These are phyloP conservation scores for Lucinisca nassula DNA, from an alignment of 2,888 invertebrate species.

Conservation along the genomic window DNA sequence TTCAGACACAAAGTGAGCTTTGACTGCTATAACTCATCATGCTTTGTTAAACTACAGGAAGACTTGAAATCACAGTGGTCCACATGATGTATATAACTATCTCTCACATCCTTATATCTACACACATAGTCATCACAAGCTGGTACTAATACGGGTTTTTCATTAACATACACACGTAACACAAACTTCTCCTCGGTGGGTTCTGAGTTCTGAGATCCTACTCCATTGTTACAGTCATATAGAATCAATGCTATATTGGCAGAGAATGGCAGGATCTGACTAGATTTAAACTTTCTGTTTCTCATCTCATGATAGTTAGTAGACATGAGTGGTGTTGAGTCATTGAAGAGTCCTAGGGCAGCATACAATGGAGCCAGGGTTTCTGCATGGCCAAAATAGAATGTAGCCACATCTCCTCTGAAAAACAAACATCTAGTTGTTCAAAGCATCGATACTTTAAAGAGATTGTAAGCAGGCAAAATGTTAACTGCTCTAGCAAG, in stretches of 20 bases:
- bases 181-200: constrained; percentile 72
- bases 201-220: constrained; percentile 17
- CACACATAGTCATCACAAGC: constrained; percentile 79
- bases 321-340: constrained; percentile 82
- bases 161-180: constrained; percentile 83
- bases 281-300: constrained; percentile 85
- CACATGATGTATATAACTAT: constrained; percentile 71
- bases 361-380: constrained; percentile 85
- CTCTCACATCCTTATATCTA: constrained; percentile 74
- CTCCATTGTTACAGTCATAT: constrained; percentile 82
- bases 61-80: constrained; percentile 81
- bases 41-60: constrained; percentile 69
- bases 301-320: constrained; percentile 81
- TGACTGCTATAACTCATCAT: constrained; percentile 66
- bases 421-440: constrained; percentile 47
- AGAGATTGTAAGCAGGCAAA: too few species aligned
- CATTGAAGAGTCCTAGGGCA: constrained; percentile 87
- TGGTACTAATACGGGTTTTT: constrained; percentile 80
- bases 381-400: constrained; percentile 87
- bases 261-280: constrained; percentile 87
- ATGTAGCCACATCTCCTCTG: constrained; percentile 81
- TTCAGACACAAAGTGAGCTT: too few species aligned
- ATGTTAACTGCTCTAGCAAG: too few species aligned
- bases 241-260: constrained; percentile 87
- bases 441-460: too few species aligned